Evolutionary conservation across 2,888 invertebrate genomes (phyloP), one percentile per base, ranked within the genome.

Genomic region (Cephus nigrinus): DNA sequence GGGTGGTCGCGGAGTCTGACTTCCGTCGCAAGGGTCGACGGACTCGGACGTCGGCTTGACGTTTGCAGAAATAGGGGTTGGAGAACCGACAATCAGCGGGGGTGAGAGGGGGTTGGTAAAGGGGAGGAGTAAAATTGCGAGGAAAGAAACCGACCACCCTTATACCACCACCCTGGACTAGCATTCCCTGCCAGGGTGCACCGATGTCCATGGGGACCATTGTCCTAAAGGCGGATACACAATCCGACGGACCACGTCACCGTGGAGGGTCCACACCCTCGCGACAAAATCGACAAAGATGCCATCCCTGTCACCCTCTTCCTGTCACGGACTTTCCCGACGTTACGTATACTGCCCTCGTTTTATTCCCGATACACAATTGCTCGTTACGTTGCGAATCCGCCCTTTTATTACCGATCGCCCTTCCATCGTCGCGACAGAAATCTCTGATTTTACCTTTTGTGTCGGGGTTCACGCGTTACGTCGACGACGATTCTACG

Each of bases 391-490:
- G 78, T 76, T 81, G 78, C 80, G 75, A 80, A 80, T 75, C 76
- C 80, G 80, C 79, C 82, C 81, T 81, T 84, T 83, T 83, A 84
- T 84, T 83, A 78, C 79, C 80, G 83, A 84, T 84, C 82, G 84
- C 80, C 23, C 23, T 55, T 55, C 55, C 55, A 9, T 55, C 55
- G 15, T 55, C 81, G 76, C 77, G 75, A 35, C 78, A 75, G 75
- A 78, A 80, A 77, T 77, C 81, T 69, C 76, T 83, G 80, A 82
- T 83, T 83, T 81, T 79, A 76, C 76, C 78, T 79, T 68, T 33
- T 76, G 36, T 71, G 55, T 5, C 23, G 40, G 1, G 40, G 12
- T 15, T 40, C 0, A 15, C 15, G 32, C 32, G 23, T 55, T 23
- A 55, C 40, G 40, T 55, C 40, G 9, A 23, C 23, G 23, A 55